phyloP scores from a whole-genome alignment of 2,888 invertebrate genomes.

The Polietes domitor region DNA sequence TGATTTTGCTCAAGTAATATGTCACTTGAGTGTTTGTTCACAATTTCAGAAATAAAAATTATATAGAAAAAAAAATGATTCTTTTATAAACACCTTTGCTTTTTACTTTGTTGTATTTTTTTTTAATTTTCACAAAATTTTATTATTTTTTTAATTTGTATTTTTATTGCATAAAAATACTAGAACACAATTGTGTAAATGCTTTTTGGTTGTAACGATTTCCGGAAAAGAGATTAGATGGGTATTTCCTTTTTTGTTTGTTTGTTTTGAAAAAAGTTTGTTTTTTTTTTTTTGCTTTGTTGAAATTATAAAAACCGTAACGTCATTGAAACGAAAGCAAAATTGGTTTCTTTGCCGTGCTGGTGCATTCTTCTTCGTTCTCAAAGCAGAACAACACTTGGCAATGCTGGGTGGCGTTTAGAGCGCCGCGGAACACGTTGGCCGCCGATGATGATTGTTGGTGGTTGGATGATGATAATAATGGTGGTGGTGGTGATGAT shows the following conservation, averaged over 20 bases:
- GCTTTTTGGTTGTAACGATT: too few relatives aligned
- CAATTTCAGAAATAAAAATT: background rate
- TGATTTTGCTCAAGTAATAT: background rate
- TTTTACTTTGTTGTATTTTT: conserved; percentile 21
- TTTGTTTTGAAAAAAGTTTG: too few relatives aligned
- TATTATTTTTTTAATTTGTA: background rate
- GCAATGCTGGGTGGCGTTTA: background rate
- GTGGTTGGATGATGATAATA: conserved; percentile 8
- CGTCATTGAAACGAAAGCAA: conserved; percentile 43
- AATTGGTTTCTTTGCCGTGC: background rate
- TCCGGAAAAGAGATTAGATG: too few relatives aligned
- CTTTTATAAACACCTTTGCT: conserved; percentile 31
- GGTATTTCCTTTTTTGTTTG: conserved; percentile 56
- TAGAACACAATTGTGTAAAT: background rate
- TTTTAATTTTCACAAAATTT: conserved; percentile 29
- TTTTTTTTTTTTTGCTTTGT: conserved; percentile 49
- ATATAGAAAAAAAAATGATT: background rate
- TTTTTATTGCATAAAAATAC: background rate
- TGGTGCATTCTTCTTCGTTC: background rate
- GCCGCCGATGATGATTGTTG: conserved; percentile 1
- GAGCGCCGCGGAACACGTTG: conserved; percentile 1
- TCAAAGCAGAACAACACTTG: background rate
- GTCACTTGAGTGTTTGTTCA: conserved; percentile 7
- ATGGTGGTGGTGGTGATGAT: conserved; percentile 6
- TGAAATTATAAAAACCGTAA: conserved; percentile 6